Base-by-base conservation (phyloP, 2,888 invertebrate species). In the Melanostoma mellinum region DNA sequence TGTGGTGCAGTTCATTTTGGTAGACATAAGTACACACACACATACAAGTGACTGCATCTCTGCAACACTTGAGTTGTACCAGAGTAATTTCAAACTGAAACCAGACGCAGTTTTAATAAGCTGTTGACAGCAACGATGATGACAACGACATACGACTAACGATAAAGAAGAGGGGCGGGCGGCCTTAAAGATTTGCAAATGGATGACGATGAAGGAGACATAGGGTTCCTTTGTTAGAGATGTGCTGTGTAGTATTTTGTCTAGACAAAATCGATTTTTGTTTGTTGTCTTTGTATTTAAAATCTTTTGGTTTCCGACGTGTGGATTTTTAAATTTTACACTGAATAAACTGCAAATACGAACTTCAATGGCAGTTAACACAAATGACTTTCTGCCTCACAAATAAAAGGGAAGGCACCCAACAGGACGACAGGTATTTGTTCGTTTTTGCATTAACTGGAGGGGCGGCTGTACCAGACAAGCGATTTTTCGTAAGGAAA, bases 191-290 rank as follows among this genome's bases (percentile, higher is more conserved):
- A 67, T 38, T n/a, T 50, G 42, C 44, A 68, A 35, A 69, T 71
- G 65, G 69, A 67, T 82, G 77, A 52, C 63, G 58, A 73, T 73
- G 20, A 20, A 38, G 33, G 63, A 48, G 20, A 33, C 52, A 50
- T 52, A 61, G 56, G 63, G 40, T 35, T 55, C 35, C 63, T 68
- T 80, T 69, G 74, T 74, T 50, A 74, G 36, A 30, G 30, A 30
- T 48, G 48, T 48, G 48, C 35, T 63, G 63, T 63, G 36, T 50
- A 53, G 58, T 52, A 48, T 20, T 69, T 58, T 33, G 80, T 80
- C 80, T 80, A 80, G 80, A 80, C 75, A 52, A 46, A 65, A 80
- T 80, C 69, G 80, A 80, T 65, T 78, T 80, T 75, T 40, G 61
- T 52, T 61, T 36, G 6, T 53, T 52, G n/a, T 4, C 6, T 69